Evolutionary conservation across 37 sponge, comb jelly and placozoan genomes (phyloP), one percentile per base, ranked within the genome.

Genomic region (Oscarella lobularis): DNA sequence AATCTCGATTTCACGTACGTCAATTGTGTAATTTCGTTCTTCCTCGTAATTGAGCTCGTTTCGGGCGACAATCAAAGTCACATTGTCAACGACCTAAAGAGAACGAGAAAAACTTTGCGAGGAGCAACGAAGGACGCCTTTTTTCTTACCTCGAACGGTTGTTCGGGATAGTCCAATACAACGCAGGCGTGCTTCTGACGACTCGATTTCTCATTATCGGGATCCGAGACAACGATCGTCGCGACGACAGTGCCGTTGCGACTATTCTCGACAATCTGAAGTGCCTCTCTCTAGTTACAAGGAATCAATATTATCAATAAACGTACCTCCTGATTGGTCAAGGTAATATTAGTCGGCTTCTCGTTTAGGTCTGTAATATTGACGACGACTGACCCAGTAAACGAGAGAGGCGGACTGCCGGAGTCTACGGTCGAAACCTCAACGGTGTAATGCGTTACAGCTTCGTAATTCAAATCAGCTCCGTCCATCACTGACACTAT

Each of bases 211-310:
- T 4, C 71, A 20, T 68, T 68, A 35, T 68, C 71, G 5, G 71
- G 71, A 68, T 68, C 71, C 4, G 71, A 34, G 31, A 68, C 71
- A 68, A 35, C 33, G 35, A 68, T 32, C n/a, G n/a, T n/a, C n/a
- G n/a, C n/a, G n/a, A n/a, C n/a, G n/a, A n/a, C n/a, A n/a, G n/a
- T n/a, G n/a, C n/a, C n/a, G n/a, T n/a, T n/a, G n/a, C n/a, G n/a
- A n/a, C n/a, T n/a, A n/a, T n/a, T n/a, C n/a, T n/a, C n/a, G n/a
- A n/a, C n/a, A n/a, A n/a, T n/a, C n/a, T n/a, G n/a, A n/a, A n/a
- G n/a, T n/a, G n/a, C n/a, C n/a, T n/a, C n/a, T n/a, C n/a, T n/a
- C n/a, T n/a, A n/a, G n/a, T n/a, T n/a, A n/a, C n/a, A n/a, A n/a
- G n/a, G n/a, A n/a, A n/a, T n/a, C n/a, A n/a, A n/a, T n/a, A n/a